phyloP scores from a whole-genome alignment of 2,113 vertebrate genomes.

The Salvelinus alpinus region DNA sequence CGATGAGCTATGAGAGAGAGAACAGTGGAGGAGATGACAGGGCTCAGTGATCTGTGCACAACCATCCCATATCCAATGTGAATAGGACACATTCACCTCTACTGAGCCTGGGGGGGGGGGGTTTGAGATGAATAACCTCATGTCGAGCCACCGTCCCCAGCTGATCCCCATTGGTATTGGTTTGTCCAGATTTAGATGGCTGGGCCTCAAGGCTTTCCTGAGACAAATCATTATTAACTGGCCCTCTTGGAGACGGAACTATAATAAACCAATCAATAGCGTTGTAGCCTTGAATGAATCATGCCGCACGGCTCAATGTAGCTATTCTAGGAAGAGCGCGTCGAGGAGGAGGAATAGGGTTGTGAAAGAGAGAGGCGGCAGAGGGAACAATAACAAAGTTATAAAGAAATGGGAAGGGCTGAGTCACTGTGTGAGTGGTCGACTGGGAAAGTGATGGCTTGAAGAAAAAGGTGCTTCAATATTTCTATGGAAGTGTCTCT shows the following conservation, averaged over 20 bases:
- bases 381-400: constrained; percentile 65
- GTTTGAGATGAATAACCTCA: constrained; percentile 24
- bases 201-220: constrained; percentile 37
- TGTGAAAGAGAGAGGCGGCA: constrained; percentile 41
- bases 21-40: too few species aligned
- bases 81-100: too few species aligned
- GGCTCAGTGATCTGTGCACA: too few species aligned
- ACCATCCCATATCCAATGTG: too few species aligned
- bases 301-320: constrained; percentile 41
- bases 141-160: background rate
- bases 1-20: too few species aligned
- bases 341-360: constrained; percentile 18
- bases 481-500: too few species aligned
- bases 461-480: background rate
- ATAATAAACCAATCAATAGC: constrained; percentile 69
- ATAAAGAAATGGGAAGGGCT: constrained; percentile 43
- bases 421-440: constrained; percentile 43
- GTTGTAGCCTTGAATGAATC: constrained; percentile 57
- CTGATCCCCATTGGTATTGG: constrained; percentile 45
- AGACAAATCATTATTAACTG: constrained; percentile 47
- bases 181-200: constrained; percentile 26
- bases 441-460: constrained; percentile 36
- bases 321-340: constrained; percentile 55
- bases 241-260: constrained; percentile 43
- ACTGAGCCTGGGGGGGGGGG: background rate